A percentile compares a stretch with the other conserved stretches of the same genome.
phyloP scores from a whole-genome alignment of 2,888 invertebrate genomes.

The Chrysotoxum bicinctum region DNA sequence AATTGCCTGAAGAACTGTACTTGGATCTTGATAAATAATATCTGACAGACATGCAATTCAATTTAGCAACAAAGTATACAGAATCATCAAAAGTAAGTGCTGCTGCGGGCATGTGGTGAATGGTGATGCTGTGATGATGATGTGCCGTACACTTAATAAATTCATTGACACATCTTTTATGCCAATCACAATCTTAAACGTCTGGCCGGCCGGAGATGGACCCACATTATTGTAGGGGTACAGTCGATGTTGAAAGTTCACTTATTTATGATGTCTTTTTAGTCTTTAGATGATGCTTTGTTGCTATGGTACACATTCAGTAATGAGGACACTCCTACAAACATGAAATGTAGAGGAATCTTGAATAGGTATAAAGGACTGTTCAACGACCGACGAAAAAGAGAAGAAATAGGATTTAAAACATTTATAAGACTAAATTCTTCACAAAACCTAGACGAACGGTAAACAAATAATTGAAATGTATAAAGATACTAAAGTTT shows the following conservation, averaged over 20 bases:
- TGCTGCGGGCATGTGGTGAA: conserved; percentile 20
- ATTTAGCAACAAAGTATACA: conserved; percentile 14
- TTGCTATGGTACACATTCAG: background rate
- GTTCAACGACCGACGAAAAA: no score
- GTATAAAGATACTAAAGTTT: no score
- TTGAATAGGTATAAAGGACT: no score
- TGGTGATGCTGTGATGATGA: background rate
- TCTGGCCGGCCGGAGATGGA: conserved; percentile 5
- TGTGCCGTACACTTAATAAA: conserved; percentile 51
- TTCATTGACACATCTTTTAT: conserved; percentile 65
- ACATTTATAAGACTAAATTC: no score
- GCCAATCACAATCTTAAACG: conserved; percentile 37
- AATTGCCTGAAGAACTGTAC: conserved; percentile 40
- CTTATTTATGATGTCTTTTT: background rate
- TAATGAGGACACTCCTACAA: background rate
- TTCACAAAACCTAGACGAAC: no score
- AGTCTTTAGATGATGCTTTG: background rate
- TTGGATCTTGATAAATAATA: conserved; percentile 22
- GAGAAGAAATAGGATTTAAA: no score
- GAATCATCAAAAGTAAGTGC: conserved; percentile 19
- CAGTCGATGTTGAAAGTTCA: background rate
- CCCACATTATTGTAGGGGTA: background rate
- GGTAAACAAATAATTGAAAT: no score
- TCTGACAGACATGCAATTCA: conserved; percentile 36
- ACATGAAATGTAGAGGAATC: no score